Percentiles rank a stretch among this genome's conserved stretches.
Conservation (phyloP, 2,888 invertebrate species). For the Noctua janthina region DNA sequence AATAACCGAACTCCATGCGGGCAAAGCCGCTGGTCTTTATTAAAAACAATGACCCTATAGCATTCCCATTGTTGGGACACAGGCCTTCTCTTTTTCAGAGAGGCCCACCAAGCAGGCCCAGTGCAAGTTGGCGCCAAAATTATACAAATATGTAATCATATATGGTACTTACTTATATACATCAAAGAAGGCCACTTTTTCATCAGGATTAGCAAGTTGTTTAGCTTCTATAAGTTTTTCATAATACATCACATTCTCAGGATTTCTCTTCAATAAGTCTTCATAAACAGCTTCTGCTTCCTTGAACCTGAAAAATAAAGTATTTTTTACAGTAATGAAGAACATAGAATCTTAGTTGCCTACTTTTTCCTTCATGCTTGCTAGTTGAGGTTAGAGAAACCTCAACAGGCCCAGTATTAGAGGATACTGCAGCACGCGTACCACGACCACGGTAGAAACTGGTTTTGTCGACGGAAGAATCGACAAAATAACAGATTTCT, state of each 20-base stretch:
- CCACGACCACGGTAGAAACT: too few relatives aligned
- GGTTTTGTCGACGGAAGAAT: too few relatives aligned
- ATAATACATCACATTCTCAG: constrained; percentile 98
- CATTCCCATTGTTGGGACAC: neutral
- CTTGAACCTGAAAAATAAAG: constrained; percentile 88
- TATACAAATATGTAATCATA: neutral
- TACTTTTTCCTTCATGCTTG: neutral
- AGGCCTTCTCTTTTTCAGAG: neutral
- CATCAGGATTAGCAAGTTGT: constrained; percentile 93
- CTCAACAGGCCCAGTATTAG: neutral
- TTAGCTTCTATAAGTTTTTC: constrained; percentile 96
- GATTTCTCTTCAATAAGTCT: constrained; percentile 97
- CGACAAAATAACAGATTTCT: too few relatives aligned
- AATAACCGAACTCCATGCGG: neutral
- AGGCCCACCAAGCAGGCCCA: neutral
- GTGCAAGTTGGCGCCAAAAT: neutral
- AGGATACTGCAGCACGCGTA: neutral
- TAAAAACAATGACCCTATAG: neutral
- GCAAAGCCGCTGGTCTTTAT: neutral
- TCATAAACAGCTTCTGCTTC: constrained; percentile 96
- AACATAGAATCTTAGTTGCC: neutral
- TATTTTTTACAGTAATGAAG: neutral
- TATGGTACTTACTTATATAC: constrained; percentile 91
- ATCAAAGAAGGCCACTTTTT: constrained; percentile 95
- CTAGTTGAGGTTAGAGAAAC: neutral